These are phyloP conservation scores for Tuta absoluta DNA, from an alignment of 2,888 invertebrate genomes.

Conservation along the genomic window DNA sequence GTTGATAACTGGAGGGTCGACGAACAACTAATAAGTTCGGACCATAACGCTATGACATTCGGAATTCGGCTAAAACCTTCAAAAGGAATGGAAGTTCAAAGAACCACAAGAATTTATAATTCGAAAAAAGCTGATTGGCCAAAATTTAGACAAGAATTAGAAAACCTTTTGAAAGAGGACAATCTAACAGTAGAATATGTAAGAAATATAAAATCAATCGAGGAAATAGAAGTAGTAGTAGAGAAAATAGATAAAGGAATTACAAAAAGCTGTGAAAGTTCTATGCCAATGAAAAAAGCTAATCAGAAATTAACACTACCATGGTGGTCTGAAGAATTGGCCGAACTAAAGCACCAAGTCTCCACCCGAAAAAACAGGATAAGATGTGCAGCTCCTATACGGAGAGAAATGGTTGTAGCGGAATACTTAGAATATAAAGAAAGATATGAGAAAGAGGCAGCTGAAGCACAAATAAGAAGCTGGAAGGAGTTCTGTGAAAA, in stretches of 20 bases:
- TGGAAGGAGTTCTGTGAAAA: slow-evolving; percentile 31
- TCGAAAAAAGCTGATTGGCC: slow-evolving; percentile 10
- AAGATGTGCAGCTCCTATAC: slow-evolving; percentile 24
- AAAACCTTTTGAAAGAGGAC: too few relatives aligned
- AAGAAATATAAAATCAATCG: too few relatives aligned
- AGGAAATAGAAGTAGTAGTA: too few relatives aligned
- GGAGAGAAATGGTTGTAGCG: slow-evolving; percentile 17
- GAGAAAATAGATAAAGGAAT: neutral
- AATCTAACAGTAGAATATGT: too few relatives aligned
- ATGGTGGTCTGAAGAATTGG: slow-evolving; percentile 15
- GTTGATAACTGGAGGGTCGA: too few relatives aligned
- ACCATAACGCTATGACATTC: slow-evolving; percentile 8
- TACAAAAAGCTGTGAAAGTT: neutral
- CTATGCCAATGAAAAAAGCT: neutral
- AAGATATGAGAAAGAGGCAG: slow-evolving; percentile 10
- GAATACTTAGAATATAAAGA: slow-evolving; percentile 29
- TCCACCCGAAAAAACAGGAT: slow-evolving; percentile 17
- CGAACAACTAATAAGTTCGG: neutral
- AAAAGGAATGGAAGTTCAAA: neutral
- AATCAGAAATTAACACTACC: neutral
- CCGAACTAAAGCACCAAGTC: neutral
- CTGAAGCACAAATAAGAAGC: slow-evolving; percentile 20
- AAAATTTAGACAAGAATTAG: too few relatives aligned
- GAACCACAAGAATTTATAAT: slow-evolving; percentile 4
- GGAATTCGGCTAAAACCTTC: neutral